Evolutionary conservation across 2,113 vertebrate species (phyloP), one percentile per base, ranked within the genome.

Genomic region (Cichladusa arquata): DNA sequence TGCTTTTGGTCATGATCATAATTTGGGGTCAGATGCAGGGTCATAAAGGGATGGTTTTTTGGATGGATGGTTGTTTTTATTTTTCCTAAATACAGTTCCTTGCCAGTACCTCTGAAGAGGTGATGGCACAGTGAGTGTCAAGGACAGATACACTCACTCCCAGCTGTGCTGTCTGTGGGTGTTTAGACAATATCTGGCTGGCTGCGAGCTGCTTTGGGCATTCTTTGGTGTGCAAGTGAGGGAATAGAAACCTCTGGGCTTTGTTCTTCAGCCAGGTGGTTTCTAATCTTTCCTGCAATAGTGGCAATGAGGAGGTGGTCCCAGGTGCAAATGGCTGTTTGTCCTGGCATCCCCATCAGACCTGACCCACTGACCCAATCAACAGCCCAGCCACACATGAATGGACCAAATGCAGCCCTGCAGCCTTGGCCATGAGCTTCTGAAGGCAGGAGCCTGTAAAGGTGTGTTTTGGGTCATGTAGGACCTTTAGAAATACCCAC

Each of bases 381-480:
- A 57, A 5, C 44, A 51, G 33, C 64, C 54, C 53, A 90, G 25
- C 31, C 91, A 47, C 51, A 7, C 1, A 1, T 0, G 0, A 2
- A 17, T 1, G 31, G 48, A 33, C 40, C 4, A 3, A 50, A n/a
- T 1, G 34, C 47, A 72, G 50, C 73, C 40, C n/a, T 44, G 33
- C n/a, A 25, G 17, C 65, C 44, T 36, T 11, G 11, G 48, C 73
- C 1, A 0, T 2, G 34, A 42, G 34, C 44, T 40, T 60, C 72
- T 11, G 6, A 26, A 48, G 70, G 38, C 56, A 50, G 9, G 5
- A 18, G 20, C 44, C 74, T 51, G 36, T 11, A 18, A n/a, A 31
- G 19, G 25, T 1, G 0, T 14, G 67, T 7, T 58, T 58, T 14
- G 48, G 53, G n/a, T 53, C 28, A 53, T 0, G 0, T 3, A 64